Base-by-base conservation (phyloP, 2,113 vertebrate genomes). In the Chascanopsetta lugubris region DNA sequence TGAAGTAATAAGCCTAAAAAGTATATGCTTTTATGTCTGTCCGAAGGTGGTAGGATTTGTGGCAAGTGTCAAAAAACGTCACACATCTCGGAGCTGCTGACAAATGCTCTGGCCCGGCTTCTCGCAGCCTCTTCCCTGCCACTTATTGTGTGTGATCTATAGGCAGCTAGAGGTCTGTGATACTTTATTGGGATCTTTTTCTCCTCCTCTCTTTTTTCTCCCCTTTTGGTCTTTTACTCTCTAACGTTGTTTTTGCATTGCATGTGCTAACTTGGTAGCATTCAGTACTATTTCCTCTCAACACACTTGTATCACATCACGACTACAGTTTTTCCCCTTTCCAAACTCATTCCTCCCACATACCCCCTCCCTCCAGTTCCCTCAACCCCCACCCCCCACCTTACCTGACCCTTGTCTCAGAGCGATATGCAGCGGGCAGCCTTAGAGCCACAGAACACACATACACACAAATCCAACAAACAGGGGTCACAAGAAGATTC, bases 141-240 rank as follows among this genome's bases (percentile, higher is more conserved):
- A 92, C 93, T 95, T 94, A 94, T 94, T 96, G 94, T 94, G 91
- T 96, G 94, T 96, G 94, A 94, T 94, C 92, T 92, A 92, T 95
- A 96, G 95, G 95, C 92, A 95, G 94, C 93, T 97, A 84, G 95
- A 96, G 93, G 91, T 93, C 94, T 92, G 90, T 94, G 91, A 87
- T 91, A 89, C 78, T 95, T 94, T 91, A 94, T 93, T 93, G 91
- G 94, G 93, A 93, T 91, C 88, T 92, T 88, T 93, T 83, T 48
- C 20, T 87, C 72, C 81, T 69, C 79, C 75, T 88, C 64, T 87
- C 75, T 79, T 72, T 79, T 48, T 76, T 79, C 76, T 56, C 77
- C 76, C 85, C 72, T 61, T 83, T 75, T 88, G 76, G 80, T 70
- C 68, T 84, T 69, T 80, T 85, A 76, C 58, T 88, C 71, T 90